Conservation (phyloP, 2,888 invertebrate species). For the Tromatobia lineatoria region DNA sequence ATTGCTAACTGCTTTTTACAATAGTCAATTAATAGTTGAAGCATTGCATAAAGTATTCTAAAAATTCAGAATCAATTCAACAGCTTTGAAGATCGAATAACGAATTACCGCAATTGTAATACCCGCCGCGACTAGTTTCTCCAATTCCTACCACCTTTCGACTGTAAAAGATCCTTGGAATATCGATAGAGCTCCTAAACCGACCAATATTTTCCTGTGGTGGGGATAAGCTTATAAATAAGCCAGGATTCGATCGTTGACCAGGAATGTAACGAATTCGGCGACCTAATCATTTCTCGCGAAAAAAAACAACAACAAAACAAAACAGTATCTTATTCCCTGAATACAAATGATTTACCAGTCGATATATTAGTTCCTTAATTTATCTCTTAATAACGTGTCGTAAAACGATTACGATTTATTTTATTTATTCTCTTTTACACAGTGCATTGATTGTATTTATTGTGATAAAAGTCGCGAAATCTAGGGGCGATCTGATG, state of each 20-base stretch:
- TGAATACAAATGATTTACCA: not conserved
- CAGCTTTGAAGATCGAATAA: not conserved
- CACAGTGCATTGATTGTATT: constrained; percentile 46
- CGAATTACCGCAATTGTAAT: constrained; percentile 21
- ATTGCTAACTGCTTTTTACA: too few relatives aligned
- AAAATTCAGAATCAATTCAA: too few relatives aligned
- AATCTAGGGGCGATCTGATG: constrained; percentile 36
- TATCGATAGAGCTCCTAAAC: constrained; percentile 4
- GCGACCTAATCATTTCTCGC: constrained; percentile 43
- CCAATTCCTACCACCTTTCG: constrained; percentile 55
- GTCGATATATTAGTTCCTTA: not conserved
- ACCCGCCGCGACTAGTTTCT: constrained; percentile 37
- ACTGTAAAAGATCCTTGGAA: constrained; percentile 40
- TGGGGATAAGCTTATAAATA: constrained; percentile 79
- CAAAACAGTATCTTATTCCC: constrained; percentile 38
- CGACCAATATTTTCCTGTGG: constrained; percentile 44
- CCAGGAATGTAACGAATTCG: constrained; percentile 76
- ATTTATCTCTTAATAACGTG: constrained; percentile 69
- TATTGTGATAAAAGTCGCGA: constrained; percentile 22
- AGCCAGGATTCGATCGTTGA: constrained; percentile 70
- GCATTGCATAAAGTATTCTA: too few relatives aligned
- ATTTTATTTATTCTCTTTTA: constrained; percentile 63
- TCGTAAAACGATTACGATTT: constrained; percentile 53
- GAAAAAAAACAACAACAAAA: constrained; percentile 6
- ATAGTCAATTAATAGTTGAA: too few relatives aligned